Conservation (phyloP, 2,888 invertebrate species). For the Neoitamus cyanurus region DNA sequence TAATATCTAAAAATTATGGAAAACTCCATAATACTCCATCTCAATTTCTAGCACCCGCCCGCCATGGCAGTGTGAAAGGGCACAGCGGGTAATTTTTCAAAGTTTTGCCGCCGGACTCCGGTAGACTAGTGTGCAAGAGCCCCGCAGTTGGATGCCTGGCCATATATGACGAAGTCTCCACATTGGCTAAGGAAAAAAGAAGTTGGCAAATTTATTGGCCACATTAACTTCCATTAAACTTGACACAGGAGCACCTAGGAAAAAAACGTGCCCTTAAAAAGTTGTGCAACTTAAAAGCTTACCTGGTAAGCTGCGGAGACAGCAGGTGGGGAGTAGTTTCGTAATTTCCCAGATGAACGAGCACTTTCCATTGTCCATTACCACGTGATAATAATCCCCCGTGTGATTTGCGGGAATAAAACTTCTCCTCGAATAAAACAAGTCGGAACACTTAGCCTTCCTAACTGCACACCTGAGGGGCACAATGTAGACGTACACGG, state of each 20-base stretch:
- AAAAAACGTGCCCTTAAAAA: conserved; percentile 14
- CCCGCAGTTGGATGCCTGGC: background rate
- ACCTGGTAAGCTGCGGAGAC: background rate
- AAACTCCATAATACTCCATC: conserved; percentile 34
- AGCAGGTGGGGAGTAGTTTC: conserved; percentile 17
- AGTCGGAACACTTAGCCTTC: background rate
- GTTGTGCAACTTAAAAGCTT: background rate
- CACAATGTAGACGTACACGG: background rate
- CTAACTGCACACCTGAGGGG: background rate
- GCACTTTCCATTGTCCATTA: conserved; percentile 31
- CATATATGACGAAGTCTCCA: background rate
- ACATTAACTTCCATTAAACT: conserved; percentile 36
- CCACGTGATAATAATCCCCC: conserved; percentile 20
- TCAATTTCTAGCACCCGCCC: conserved; percentile 20
- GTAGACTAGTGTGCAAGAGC: background rate
- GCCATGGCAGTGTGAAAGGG: conserved; percentile 2
- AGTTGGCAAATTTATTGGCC: conserved; percentile 32
- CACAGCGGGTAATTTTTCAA: conserved; percentile 20
- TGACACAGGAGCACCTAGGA: conserved; percentile 16
- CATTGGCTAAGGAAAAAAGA: background rate
- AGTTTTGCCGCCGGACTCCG: background rate
- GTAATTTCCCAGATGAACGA: conserved; percentile 32
- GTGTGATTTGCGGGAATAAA: conserved; percentile 26
- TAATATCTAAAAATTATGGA: conserved; percentile 26
- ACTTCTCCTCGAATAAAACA: background rate